A percentile compares a stretch with the other conserved stretches of the same genome.
Evolutionary conservation across 2,888 invertebrate species (phyloP).

Genomic region (Micoletzkya japonica): DNA sequence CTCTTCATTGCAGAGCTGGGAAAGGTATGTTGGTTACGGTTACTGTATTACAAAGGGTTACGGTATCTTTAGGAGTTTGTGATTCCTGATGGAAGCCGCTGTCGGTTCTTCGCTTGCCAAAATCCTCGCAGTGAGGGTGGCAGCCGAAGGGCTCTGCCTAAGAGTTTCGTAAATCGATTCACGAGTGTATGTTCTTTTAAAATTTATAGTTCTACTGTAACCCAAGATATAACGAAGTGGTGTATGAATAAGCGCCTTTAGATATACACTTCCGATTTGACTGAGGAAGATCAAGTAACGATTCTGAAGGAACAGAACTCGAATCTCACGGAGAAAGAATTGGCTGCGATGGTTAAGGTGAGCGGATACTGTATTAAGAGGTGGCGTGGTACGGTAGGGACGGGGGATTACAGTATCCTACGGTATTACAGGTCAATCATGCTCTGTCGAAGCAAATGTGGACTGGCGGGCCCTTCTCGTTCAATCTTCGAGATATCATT

Average conservation of each 20-base stretch:
- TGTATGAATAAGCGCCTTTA: not conserved
- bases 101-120: constrained; percentile 93
- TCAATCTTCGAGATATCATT: constrained; percentile 90
- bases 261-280: constrained; percentile 51
- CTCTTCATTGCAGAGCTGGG: constrained; percentile 92
- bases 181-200: constrained; percentile 75
- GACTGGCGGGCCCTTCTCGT: constrained; percentile 90
- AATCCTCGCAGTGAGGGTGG: constrained; percentile 96
- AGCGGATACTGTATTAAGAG: constrained; percentile 57
- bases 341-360: not conserved
- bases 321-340: not conserved
- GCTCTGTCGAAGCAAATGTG: constrained; percentile 75
- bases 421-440: constrained; percentile 27
- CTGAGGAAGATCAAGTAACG: constrained; percentile 40
- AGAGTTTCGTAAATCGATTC: constrained; percentile 95
- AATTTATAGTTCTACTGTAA: not conserved
- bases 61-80: constrained; percentile 12
- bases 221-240: not conserved
- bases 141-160: constrained; percentile 88
- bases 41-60: not conserved
- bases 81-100: constrained; percentile 67
- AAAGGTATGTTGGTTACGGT: constrained; percentile 67
- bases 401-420: constrained; percentile 72
- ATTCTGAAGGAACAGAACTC: constrained; percentile 32
- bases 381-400: constrained; percentile 74